A percentile compares a stretch with the other conserved stretches of the same genome.
These are phyloP conservation scores for Gymnarchus niloticus DNA, from an alignment of 2,113 vertebrate genomes.

Conservation along the genomic window DNA sequence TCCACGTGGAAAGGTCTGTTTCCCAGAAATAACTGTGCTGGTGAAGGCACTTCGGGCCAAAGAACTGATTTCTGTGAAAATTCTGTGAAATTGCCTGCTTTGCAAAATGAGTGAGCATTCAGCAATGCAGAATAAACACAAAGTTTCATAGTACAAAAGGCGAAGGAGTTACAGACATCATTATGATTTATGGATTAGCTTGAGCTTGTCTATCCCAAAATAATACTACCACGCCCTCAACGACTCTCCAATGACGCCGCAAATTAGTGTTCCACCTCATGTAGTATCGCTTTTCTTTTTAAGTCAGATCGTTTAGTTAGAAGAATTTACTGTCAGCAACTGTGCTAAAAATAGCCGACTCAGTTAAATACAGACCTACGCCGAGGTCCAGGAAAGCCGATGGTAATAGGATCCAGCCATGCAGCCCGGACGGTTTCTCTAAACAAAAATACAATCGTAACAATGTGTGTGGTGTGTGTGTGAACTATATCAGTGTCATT, in stretches of 20 bases:
- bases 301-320: conserved; percentile 61
- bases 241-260: conserved; percentile 20
- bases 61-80: not conserved
- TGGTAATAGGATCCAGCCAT: conserved; percentile 54
- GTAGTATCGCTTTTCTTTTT: conserved; percentile 52
- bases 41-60: not conserved
- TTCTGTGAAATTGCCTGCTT: not conserved
- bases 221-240: not conserved
- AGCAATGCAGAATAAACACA: not conserved
- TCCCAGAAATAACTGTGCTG: not conserved
- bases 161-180: not conserved
- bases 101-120: not conserved
- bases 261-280: conserved; percentile 38
- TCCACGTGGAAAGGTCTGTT: too few relatives aligned
- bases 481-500: conserved; percentile 65
- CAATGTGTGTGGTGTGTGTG: conserved; percentile 41
- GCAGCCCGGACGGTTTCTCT: conserved; percentile 56
- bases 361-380: conserved; percentile 69
- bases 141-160: not conserved
- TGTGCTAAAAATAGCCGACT: conserved; percentile 61
- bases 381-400: conserved; percentile 61
- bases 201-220: not conserved
- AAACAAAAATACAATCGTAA: conserved; percentile 64
- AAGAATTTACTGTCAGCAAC: conserved; percentile 60
- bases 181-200: not conserved